Conservation (phyloP, 2,888 invertebrate genomes). For the Ischnus inquisitorius region DNA sequence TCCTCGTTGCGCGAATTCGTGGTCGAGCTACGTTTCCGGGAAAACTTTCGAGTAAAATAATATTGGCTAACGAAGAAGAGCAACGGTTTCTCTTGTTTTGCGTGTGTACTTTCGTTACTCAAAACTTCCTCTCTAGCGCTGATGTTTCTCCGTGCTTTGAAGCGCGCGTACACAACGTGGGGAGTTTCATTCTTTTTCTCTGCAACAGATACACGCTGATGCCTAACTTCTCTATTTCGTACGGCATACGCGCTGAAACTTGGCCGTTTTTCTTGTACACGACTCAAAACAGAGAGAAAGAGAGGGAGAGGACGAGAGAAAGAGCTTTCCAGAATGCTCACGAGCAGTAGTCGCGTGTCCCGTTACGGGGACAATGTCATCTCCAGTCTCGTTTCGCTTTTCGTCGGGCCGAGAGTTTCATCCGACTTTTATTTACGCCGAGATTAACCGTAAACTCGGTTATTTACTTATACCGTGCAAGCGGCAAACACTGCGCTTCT, state of each 20-base stretch:
- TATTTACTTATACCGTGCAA: background rate
- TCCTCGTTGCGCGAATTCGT: background rate
- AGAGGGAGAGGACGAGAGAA: too few relatives aligned
- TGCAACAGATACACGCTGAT: background rate
- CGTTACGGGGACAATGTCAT: too few relatives aligned
- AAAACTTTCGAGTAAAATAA: constrained; percentile 11
- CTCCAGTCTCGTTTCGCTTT: too few relatives aligned
- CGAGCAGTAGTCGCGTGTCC: too few relatives aligned
- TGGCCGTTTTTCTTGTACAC: background rate
- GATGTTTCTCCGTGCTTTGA: constrained; percentile 34
- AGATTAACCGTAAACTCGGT: too few relatives aligned
- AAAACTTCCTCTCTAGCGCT: constrained; percentile 11
- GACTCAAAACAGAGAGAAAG: background rate
- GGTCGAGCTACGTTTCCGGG: background rate
- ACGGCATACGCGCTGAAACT: background rate
- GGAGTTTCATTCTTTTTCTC: background rate
- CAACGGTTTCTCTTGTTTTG: constrained; percentile 5
- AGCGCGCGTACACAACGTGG: constrained; percentile 29
- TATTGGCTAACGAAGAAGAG: background rate
- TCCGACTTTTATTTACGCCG: too few relatives aligned
- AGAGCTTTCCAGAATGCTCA: too few relatives aligned
- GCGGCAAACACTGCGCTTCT: too few relatives aligned
- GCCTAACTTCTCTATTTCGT: background rate
- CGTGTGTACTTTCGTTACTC: constrained; percentile 7
- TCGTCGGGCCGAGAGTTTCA: too few relatives aligned